Base-by-base conservation (phyloP, 1,140 invertebrate species). In the Neomicropteryx cornuta region DNA sequence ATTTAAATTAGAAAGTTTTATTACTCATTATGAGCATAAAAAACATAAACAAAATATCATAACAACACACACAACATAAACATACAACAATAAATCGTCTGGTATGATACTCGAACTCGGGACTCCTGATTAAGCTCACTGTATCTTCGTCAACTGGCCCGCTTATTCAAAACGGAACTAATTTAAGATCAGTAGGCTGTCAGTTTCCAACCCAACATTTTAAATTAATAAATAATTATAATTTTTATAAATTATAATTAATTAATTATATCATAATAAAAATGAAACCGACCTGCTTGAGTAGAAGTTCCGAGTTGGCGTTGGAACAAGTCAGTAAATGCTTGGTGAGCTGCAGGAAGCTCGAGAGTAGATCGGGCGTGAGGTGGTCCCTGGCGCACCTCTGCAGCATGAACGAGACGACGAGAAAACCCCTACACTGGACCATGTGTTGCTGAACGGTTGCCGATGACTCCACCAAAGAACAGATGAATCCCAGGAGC, bases 371-470 rank as follows among this genome's bases (percentile, higher is more conserved):
- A 53, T 94, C 87, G 23, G 88, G 79, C 1, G 89, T 96, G 3
- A 98, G 74, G 66, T 97, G 93, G 53, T 96, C 88, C 46, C 91
- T 74, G 21, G 84, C 91, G 16, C 90, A 88, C 58, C 91, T 80
- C 58, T 96, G 91, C 41, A 99, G 73, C 75, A 97, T 87, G 60
- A 92, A 93, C 46, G 93, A 95, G 57, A 99, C 97, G 29, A 99
- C 93, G 45, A 99, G 75, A 67, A 99, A 98, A 28, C 95, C 95
- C 50, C 93, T 74, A 56, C 92, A 96, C 66, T 97, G 95, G 59
- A 97, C 86, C 84, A 99, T 93, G 56, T 99, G 96, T 57, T 98
- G 95, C 57, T 98, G 96, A 39, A 98, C 92, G 11, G 90, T 97
- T 52, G 87, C 81, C 43, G 94, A 98, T 32, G 86, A 92, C 59